phyloP scores from a whole-genome alignment of 1,140 invertebrate species.

The Cyclina sinensis region DNA sequence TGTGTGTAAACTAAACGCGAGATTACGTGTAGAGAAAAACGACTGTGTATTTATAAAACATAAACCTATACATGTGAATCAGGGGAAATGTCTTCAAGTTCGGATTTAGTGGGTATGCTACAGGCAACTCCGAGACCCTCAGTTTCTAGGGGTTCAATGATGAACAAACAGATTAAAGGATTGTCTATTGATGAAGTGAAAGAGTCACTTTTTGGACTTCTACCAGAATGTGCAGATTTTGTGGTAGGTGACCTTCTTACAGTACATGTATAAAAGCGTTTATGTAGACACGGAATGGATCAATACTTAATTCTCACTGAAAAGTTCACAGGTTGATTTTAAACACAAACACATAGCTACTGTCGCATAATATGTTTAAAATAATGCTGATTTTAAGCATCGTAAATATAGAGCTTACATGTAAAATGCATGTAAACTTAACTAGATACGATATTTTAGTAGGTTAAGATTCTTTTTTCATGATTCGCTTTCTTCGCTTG shows the following conservation, averaged over 20 bases:
- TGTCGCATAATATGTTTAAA: too few relatives aligned
- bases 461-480: too few relatives aligned
- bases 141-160: constrained; percentile 49
- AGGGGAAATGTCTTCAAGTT: background rate
- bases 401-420: too few relatives aligned
- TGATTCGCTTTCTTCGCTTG: too few relatives aligned
- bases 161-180: constrained; percentile 56
- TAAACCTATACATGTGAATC: background rate
- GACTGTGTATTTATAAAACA: background rate
- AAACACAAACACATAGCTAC: too few relatives aligned
- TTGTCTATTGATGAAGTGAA: constrained; percentile 47
- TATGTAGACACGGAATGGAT: too few relatives aligned
- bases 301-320: too few relatives aligned
- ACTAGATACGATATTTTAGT: too few relatives aligned
- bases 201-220: constrained; percentile 19
- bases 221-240: constrained; percentile 40
- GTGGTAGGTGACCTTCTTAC: constrained; percentile 44
- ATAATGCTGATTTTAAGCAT: too few relatives aligned
- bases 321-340: too few relatives aligned
- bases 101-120: constrained; percentile 2
- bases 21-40: background rate
- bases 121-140: background rate
- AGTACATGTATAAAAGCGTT: too few relatives aligned
- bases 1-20: constrained; percentile 3
- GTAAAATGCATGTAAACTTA: too few relatives aligned